Conservation (phyloP, 2,113 vertebrate species). For the Tyto alba region DNA sequence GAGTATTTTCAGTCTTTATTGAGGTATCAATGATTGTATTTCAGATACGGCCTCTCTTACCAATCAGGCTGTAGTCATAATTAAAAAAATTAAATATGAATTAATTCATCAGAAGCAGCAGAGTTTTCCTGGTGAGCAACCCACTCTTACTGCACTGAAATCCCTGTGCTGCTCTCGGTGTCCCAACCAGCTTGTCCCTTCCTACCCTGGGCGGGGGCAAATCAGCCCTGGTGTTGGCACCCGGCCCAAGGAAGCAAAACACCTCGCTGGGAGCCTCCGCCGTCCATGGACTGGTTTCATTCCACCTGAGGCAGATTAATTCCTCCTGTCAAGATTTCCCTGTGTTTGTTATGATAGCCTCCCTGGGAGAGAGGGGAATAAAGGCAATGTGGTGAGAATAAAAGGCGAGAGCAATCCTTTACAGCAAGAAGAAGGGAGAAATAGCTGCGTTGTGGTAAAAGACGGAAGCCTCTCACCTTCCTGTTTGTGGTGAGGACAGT, state of each 20-base stretch:
- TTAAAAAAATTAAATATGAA: background rate
- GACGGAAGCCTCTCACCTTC: background rate
- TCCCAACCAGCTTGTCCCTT: background rate
- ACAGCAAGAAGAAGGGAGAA: background rate
- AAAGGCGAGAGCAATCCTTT: background rate
- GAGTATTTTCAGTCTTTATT: background rate
- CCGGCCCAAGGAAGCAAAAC: background rate
- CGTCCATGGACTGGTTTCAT: background rate
- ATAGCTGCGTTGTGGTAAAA: background rate
- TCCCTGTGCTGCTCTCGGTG: rapidly evolving
- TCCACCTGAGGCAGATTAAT: background rate
- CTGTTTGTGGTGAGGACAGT: background rate
- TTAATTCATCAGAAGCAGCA: background rate
- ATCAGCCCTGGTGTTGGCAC: background rate
- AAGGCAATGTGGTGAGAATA: background rate
- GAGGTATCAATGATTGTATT: background rate
- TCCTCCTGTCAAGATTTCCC: background rate
- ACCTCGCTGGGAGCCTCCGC: background rate
- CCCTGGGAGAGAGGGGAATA: background rate
- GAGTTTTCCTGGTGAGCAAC: background rate
- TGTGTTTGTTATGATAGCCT: background rate
- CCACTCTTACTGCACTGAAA: background rate
- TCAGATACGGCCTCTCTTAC: background rate
- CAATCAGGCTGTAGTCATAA: background rate
- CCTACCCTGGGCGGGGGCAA: background rate